Percentiles rank a stretch among this genome's conserved stretches.
These are phyloP conservation scores for Apodemia duryi DNA, from an alignment of 2,888 invertebrate genomes.

Conservation along the genomic window DNA sequence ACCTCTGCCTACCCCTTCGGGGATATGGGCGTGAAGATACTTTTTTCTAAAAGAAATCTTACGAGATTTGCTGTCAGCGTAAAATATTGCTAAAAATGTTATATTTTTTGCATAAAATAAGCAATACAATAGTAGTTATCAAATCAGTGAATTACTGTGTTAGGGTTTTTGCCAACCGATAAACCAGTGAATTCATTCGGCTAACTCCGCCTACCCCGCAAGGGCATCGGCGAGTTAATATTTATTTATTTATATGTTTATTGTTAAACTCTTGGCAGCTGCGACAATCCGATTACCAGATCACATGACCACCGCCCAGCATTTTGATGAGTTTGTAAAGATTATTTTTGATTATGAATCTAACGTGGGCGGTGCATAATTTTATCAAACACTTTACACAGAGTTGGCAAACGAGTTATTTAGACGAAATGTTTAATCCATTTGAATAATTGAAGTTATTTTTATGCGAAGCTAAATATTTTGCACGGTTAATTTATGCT, in stretches of 20 bases:
- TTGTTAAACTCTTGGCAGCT: conserved; percentile 38
- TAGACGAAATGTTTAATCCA: conserved; percentile 16
- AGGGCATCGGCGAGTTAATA: not conserved
- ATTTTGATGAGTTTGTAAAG: conserved; percentile 38
- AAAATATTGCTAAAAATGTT: no score
- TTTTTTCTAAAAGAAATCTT: no score
- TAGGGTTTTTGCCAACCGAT: not conserved
- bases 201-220: not conserved
- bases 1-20: no score
- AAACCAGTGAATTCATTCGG: not conserved
- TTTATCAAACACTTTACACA: conserved; percentile 35
- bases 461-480: conserved; percentile 12
- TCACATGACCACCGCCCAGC: conserved; percentile 40
- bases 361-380: conserved; percentile 42
- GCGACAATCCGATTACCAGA: conserved; percentile 26
- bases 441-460: conserved; percentile 16
- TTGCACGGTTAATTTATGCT: conserved; percentile 10
- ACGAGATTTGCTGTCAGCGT: no score
- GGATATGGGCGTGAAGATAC: no score
- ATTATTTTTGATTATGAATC: conserved; percentile 49
- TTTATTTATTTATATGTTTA: not conserved
- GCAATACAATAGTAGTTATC: no score
- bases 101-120: no score
- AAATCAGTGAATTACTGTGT: no score
- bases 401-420: conserved; percentile 31